Percentiles rank a stretch among this genome's conserved stretches.
These are phyloP conservation scores for Netelia virgata DNA, from an alignment of 2,888 invertebrate genomes.

Conservation along the genomic window DNA sequence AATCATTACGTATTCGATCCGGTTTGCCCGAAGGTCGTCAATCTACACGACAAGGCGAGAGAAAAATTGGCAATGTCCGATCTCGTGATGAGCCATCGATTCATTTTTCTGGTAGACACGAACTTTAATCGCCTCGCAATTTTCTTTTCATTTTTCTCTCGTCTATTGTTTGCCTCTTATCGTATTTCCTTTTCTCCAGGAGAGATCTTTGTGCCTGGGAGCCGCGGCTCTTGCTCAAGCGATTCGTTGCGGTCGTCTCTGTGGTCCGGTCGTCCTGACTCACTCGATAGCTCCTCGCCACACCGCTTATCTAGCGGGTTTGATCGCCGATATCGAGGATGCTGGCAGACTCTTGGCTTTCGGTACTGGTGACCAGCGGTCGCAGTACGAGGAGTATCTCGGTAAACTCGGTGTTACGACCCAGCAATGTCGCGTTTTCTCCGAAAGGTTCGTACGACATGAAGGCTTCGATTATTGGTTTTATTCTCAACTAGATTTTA, in stretches of 20 bases:
- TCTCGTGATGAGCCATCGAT: slow-evolving; percentile 86
- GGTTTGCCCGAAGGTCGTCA: slow-evolving; percentile 88
- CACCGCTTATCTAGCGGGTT: slow-evolving; percentile 91
- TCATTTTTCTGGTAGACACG: slow-evolving; percentile 87
- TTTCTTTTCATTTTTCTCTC: neutral
- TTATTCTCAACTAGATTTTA: neutral
- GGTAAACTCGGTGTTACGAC: slow-evolving; percentile 88
- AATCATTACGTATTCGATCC: slow-evolving; percentile 87
- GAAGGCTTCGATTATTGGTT: slow-evolving; percentile 2
- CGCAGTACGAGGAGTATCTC: slow-evolving; percentile 90
- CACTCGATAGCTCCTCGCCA: slow-evolving; percentile 93
- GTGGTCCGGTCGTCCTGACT: slow-evolving; percentile 92
- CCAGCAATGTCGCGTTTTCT: slow-evolving; percentile 79
- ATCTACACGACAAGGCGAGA: slow-evolving; percentile 87
- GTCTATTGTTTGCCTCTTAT: neutral
- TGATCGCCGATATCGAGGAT: slow-evolving; percentile 87
- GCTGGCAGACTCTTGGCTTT: slow-evolving; percentile 88
- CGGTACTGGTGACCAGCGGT: slow-evolving; percentile 86
- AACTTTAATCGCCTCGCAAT: neutral
- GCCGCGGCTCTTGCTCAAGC: slow-evolving; percentile 91
- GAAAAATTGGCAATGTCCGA: slow-evolving; percentile 86
- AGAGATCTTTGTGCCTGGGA: slow-evolving; percentile 92
- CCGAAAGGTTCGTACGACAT: slow-evolving; percentile 76
- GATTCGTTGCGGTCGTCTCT: slow-evolving; percentile 88
- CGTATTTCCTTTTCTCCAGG: slow-evolving; percentile 85